phyloP scores from a whole-genome alignment of 2,797 vertebrate genomes.

The Diceros bicornis region DNA sequence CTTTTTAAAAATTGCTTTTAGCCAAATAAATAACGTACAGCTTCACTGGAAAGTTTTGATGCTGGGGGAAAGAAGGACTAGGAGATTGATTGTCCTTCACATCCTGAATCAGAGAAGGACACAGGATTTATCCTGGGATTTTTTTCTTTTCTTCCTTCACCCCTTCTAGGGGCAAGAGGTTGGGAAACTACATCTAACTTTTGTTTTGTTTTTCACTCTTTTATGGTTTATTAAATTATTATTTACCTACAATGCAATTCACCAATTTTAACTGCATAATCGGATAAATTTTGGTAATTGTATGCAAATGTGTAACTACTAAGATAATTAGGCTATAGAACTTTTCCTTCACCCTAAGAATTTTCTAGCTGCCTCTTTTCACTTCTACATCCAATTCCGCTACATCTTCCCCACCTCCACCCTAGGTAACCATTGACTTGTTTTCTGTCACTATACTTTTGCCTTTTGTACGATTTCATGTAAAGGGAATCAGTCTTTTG shows the following conservation, averaged over 20 bases:
- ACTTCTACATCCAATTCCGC: not conserved
- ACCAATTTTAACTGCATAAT: not conserved
- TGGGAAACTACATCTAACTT: not conserved
- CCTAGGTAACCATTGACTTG: not conserved
- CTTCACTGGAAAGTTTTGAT: not conserved
- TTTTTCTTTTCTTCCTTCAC: not conserved
- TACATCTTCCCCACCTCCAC: not conserved
- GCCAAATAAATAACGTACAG: not conserved
- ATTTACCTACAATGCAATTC: not conserved
- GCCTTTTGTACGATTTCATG: not conserved
- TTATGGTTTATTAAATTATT: not conserved
- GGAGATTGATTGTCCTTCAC: not conserved
- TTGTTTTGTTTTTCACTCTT: not conserved
- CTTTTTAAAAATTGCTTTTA: slow-evolving; percentile 1
- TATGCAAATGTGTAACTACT: not conserved
- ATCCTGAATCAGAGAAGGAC: not conserved
- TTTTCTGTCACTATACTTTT: not conserved
- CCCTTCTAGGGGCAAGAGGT: not conserved
- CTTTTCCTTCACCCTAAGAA: not conserved
- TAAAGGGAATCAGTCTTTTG: not conserved
- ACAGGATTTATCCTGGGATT: not conserved
- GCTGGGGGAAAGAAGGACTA: not conserved
- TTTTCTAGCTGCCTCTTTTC: not conserved
- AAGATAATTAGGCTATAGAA: not conserved
- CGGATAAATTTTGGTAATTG: not conserved